Conservation (phyloP, 2,113 vertebrate genomes). For the Apteryx mantelli region DNA sequence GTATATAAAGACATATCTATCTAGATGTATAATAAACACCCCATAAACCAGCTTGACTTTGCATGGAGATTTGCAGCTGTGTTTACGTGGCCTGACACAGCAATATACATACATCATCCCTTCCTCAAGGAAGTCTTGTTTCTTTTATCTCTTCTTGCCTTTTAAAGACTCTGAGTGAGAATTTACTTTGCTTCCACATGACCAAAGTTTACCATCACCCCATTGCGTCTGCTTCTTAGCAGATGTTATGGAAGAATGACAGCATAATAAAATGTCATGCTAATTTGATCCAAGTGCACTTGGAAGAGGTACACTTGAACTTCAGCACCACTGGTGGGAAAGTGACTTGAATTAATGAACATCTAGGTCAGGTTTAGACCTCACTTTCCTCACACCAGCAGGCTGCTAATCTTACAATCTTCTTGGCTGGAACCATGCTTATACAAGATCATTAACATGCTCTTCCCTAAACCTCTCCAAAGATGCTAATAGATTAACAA, state of each 20-base stretch:
- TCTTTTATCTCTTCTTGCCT: conserved; percentile 46
- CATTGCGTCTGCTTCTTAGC: conserved; percentile 2
- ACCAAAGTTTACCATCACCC: not conserved
- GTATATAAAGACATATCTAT: conserved; percentile 57
- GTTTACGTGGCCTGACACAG: conserved; percentile 35
- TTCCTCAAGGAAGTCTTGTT: conserved; percentile 13
- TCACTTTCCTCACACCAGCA: not conserved
- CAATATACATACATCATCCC: conserved; percentile 14
- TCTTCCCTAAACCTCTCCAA: not conserved
- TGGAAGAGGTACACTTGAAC: conserved; percentile 11
- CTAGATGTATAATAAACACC: conserved; percentile 60
- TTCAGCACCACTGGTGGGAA: not conserved
- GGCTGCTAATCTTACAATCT: not conserved
- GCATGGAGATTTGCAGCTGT: conserved; percentile 49
- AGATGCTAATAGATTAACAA: not conserved
- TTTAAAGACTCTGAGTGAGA: conserved; percentile 4
- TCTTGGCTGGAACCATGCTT: not conserved
- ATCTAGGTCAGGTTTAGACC: not conserved
- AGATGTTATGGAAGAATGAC: conserved; percentile 18
- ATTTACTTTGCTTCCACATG: not conserved
- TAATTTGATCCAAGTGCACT: not conserved
- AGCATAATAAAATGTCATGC: not conserved
- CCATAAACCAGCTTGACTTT: conserved; percentile 53
- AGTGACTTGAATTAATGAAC: not conserved
- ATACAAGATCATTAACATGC: not conserved